phyloP scores from a whole-genome alignment of 2,797 vertebrate genomes.

The Lithobates sylvaticus region DNA sequence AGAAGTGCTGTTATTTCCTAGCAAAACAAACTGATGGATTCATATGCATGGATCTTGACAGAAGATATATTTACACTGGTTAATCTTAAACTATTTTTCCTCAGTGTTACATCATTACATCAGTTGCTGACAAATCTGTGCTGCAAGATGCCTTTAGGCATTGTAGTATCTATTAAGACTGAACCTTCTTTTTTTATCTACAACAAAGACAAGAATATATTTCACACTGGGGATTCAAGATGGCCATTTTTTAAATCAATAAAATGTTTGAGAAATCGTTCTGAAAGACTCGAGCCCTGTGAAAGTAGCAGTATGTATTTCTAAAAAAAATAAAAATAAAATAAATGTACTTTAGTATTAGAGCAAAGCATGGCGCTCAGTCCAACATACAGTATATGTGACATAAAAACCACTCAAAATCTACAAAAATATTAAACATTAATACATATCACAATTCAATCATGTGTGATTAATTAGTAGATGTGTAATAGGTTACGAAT shows the following conservation, averaged over 20 bases:
- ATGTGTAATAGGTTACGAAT: too few species aligned
- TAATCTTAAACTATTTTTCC: not conserved
- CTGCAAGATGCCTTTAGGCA: not conserved
- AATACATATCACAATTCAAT: too few species aligned
- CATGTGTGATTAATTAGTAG: too few species aligned
- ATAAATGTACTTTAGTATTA: too few species aligned
- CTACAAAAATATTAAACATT: too few species aligned
- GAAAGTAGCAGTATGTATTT: not conserved
- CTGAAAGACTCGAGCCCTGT: not conserved
- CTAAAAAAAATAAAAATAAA: not conserved
- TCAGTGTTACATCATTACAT: not conserved
- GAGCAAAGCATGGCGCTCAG: too few species aligned
- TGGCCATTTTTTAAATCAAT: too few species aligned
- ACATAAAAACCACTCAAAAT: too few species aligned
- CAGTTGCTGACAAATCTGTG: slow-evolving; percentile 7
- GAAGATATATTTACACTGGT: not conserved
- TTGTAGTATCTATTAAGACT: not conserved
- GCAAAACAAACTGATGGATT: not conserved
- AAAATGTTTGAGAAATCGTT: not conserved
- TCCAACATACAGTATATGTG: too few species aligned
- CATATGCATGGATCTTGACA: not conserved
- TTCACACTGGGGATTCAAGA: not conserved
- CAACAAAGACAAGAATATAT: not conserved
- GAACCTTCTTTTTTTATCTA: not conserved
- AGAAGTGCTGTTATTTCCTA: not conserved